Evolutionary conservation across 2,888 invertebrate genomes (phyloP).

Genomic region (Pristionchus maxplancki): DNA sequence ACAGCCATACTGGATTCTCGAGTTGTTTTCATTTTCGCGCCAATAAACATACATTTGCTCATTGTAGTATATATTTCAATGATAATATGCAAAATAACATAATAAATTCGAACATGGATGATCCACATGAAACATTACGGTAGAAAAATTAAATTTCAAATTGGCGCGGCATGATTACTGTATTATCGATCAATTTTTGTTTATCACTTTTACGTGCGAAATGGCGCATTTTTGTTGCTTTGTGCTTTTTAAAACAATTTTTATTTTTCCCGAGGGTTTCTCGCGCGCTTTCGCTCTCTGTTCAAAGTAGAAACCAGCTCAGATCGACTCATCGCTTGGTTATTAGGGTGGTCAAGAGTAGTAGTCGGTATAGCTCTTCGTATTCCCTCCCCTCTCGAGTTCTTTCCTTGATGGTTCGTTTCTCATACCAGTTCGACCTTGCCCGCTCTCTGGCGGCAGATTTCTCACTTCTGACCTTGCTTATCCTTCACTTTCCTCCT

Average conservation of each 20-base stretch:
- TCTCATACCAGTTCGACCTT: conserved; percentile 41
- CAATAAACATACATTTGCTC: too few species aligned
- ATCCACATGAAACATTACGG: too few species aligned
- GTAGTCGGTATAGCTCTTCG: conserved; percentile 31
- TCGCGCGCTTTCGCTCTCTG: neutral
- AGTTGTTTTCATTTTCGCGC: neutral
- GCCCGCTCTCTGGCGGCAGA: conserved; percentile 33
- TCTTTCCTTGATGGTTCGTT: conserved; percentile 24
- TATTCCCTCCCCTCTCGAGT: neutral
- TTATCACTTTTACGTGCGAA: too few species aligned
- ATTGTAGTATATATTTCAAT: too few species aligned
- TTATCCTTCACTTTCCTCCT: conserved; percentile 6
- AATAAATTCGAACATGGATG: too few species aligned
- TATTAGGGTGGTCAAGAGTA: conserved; percentile 40
- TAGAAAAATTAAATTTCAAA: too few species aligned
- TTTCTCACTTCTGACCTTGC: conserved; percentile 47
- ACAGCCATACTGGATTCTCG: neutral
- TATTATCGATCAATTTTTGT: too few species aligned
- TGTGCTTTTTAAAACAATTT: neutral
- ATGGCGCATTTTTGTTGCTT: neutral
- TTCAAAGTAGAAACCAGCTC: conserved; percentile 30
- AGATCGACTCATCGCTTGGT: conserved; percentile 36
- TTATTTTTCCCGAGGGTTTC: neutral
- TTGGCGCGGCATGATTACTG: too few species aligned
- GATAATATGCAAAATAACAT: too few species aligned